Base-by-base conservation (phyloP, 2,113 vertebrate species). In the Siphamia tubifer region DNA sequence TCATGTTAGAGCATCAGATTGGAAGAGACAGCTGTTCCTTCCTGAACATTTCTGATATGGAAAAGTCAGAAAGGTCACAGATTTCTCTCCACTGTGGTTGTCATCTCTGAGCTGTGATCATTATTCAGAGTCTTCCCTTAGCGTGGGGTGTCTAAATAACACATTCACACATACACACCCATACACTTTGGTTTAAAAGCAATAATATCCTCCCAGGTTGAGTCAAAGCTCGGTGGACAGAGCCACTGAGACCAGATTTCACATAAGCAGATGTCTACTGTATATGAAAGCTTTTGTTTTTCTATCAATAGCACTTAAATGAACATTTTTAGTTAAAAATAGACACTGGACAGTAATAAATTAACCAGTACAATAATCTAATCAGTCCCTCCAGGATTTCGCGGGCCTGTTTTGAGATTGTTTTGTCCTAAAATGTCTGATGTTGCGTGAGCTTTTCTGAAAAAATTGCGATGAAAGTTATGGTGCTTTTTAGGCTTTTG, bases 11-110 rank as follows among this genome's bases (percentile, higher is more conserved):
- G 44, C 30, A 53, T 54, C 32, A 69, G 54, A 84, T 82, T 13
- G 31, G 42, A 77, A 6, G 62, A 72, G 76, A 81, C 83, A 84
- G 78, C 65, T 85, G 77, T 42, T 78, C 62, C 63, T 43, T n/a
- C 53, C 30, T 44, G 39, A 58, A 67, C 21, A 51, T 49, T 43
- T 70, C 43, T 65, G 60, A 61, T 68, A 61, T 19, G 38, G 44
- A 73, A 56, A 68, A 58, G 61, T 67, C 3, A 3, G 20, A 79
- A 73, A 81, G 74, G 79, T 78, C 67, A 81, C 20, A 39, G 51
- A 66, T 61, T 34, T 2, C 13, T 77, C 47, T 43, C 4, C 23
- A 45, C 47, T 35, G 40, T 8, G 32, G 21, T 39, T 79, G 53
- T 65, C 52, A 40, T 69, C 39, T 52, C 11, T 19, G 62, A 79